These are phyloP conservation scores for Mesorhabditis sp. DNA, from an alignment of 2,888 invertebrate genomes.

Conservation along the genomic window DNA sequence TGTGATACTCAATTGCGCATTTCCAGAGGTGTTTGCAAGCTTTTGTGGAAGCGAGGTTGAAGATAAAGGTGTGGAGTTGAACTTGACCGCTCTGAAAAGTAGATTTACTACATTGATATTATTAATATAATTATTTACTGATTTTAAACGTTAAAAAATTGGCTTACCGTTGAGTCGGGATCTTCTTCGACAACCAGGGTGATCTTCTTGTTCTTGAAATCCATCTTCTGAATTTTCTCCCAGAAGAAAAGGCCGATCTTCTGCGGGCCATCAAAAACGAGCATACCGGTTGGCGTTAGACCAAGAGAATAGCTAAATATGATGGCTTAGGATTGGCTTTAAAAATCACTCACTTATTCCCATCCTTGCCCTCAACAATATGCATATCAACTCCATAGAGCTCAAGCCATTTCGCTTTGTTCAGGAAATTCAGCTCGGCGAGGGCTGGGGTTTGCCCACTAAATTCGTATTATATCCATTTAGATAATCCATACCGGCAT, in stretches of 20 bases:
- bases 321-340: not conserved
- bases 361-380: slow-evolving; percentile 77
- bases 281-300: slow-evolving; percentile 92
- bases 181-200: slow-evolving; percentile 96
- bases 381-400: slow-evolving; percentile 99
- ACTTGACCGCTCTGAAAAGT: slow-evolving; percentile 42
- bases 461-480: slow-evolving; percentile 20
- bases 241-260: slow-evolving; percentile 98
- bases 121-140: not conserved
- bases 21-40: slow-evolving; percentile 99
- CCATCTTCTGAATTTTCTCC: slow-evolving; percentile 92
- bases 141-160: not conserved
- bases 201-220: slow-evolving; percentile 95
- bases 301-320: slow-evolving; percentile 77
- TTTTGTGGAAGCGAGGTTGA: slow-evolving; percentile 87
- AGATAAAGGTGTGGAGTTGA: slow-evolving; percentile 97
- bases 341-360: slow-evolving; percentile 69
- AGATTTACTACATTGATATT: not conserved
- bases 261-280: slow-evolving; percentile 91
- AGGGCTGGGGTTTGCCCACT: slow-evolving; percentile 85
- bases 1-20: slow-evolving; percentile 98
- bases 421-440: slow-evolving; percentile 88
- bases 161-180: slow-evolving; percentile 75
- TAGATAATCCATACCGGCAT: slow-evolving; percentile 21
- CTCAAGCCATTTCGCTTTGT: slow-evolving; percentile 86